These are phyloP conservation scores for Eurytoma adleriae DNA, from an alignment of 2,888 invertebrate species.

Conservation along the genomic window DNA sequence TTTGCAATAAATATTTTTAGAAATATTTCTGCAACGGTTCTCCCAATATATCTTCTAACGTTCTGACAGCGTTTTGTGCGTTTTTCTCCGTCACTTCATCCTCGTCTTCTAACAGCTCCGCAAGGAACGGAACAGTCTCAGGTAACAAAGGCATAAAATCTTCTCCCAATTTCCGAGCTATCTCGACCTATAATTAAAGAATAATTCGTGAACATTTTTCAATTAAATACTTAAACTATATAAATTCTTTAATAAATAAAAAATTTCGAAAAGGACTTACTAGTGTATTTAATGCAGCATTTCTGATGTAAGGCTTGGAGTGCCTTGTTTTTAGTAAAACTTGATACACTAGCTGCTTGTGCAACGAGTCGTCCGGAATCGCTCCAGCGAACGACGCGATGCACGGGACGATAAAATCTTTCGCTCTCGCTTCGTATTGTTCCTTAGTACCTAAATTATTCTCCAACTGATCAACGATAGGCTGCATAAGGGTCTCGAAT, in stretches of 20 bases:
- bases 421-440: conserved; percentile 80
- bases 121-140: conserved; percentile 95
- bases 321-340: conserved; percentile 91
- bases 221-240: conserved; percentile 4
- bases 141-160: conserved; percentile 92
- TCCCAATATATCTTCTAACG: conserved; percentile 90
- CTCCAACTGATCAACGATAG: conserved; percentile 92
- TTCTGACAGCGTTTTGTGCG: conserved; percentile 88
- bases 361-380: conserved; percentile 89
- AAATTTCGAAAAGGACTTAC: conserved; percentile 61
- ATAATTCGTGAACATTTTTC: too few relatives aligned
- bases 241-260: background rate
- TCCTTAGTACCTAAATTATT: conserved; percentile 83
- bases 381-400: conserved; percentile 90
- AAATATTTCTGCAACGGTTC: conserved; percentile 94
- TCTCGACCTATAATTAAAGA: conserved; percentile 78
- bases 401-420: conserved; percentile 84
- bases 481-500: conserved; percentile 90
- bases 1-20: conserved; percentile 72
- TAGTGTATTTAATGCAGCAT: conserved; percentile 67
- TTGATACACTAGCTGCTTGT: conserved; percentile 94
- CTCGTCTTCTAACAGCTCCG: conserved; percentile 94
- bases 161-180: conserved; percentile 90
- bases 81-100: conserved; percentile 88
- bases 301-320: conserved; percentile 83